Evolutionary conservation across 2,888 invertebrate genomes (phyloP), one percentile per base, ranked within the genome.

Genomic region (Drosophila tanythrix): DNA sequence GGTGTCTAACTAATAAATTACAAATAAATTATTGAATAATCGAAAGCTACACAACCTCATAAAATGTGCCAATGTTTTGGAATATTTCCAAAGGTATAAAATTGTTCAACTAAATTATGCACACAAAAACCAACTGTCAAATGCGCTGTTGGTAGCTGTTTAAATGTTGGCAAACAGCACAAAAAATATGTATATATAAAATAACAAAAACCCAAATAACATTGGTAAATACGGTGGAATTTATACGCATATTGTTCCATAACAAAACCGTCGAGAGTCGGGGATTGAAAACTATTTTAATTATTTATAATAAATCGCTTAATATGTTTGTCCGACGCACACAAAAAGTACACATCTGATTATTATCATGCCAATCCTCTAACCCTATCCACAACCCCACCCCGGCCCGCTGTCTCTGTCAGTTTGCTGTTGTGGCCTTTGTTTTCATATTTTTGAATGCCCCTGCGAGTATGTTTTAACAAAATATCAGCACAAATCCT

Each of bases 241-340:
- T 51, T 52, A 57, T 29, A 50, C 43, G 43, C 25, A 36, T 25
- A 50, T 36, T 59, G 31, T 15, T 8, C 15, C 25, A 36, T 4
- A 15, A 21, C 15, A 11, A 35, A 18, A 27, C 35, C 13, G 25
- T 8, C 13, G 29, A 13, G n/a, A 50, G 11, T 21, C 13, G 3
- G 36, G 35, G 66, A 18, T 11, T 52, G 43, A 43, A 66, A 74
- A 79, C 74, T 70, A 75, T 79, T 82, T 79, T 71, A 81, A 82
- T 82, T 81, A 82, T 82, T 79, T 74, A 76, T 74, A 76, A 78
- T 75, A 78, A 86, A 76, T 76, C 68, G 80, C 68, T 69, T 74
- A 82, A 74, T 73, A 73, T 85, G 76, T 74, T 70, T 79, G 70
- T 56, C 79, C 74, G 40, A 46, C 55, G 58, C 74, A 71, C 65